Evolutionary conservation across 2,888 invertebrate species (phyloP).

Genomic region (Biston stratarius): DNA sequence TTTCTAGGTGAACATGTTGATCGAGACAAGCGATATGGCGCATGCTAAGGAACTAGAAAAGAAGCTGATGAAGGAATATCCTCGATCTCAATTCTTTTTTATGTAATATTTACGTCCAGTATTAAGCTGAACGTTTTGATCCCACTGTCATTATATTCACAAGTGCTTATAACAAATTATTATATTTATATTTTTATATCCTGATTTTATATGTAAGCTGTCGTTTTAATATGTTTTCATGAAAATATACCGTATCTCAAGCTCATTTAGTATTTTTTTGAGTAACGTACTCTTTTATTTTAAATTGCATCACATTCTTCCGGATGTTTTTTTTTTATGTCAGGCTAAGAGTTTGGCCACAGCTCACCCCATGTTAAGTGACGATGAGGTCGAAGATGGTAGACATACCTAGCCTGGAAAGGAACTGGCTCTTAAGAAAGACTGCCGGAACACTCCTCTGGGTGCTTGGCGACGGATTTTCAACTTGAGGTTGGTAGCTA

Average conservation of each 20-base stretch:
- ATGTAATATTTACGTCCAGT: slow-evolving; percentile 38
- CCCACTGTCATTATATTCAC: background rate
- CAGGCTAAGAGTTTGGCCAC: too few relatives aligned
- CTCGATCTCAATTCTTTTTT: slow-evolving; percentile 55
- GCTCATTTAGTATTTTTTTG: background rate
- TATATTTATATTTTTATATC: background rate
- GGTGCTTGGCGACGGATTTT: too few relatives aligned
- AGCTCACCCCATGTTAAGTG: too few relatives aligned
- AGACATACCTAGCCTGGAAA: too few relatives aligned
- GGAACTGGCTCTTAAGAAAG: too few relatives aligned
- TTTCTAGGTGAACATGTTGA: slow-evolving; percentile 61
- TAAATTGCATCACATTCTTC: too few relatives aligned
- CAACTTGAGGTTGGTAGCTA: too few relatives aligned
- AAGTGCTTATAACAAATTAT: background rate
- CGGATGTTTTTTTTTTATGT: too few relatives aligned
- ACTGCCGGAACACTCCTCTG: too few relatives aligned
- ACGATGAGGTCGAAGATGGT: too few relatives aligned
- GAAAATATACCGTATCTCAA: background rate
- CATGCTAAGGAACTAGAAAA: slow-evolving; percentile 64
- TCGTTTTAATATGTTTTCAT: background rate
- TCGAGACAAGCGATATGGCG: slow-evolving; percentile 59
- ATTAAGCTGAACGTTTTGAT: too few relatives aligned
- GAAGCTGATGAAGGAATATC: slow-evolving; percentile 60
- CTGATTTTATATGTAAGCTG: background rate
- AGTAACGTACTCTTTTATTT: background rate